Evolutionary conservation across 53 echinoderm and acorn worm species (phyloP), one percentile per base, ranked within the genome.

Genomic region (Paracentrotus lividus): DNA sequence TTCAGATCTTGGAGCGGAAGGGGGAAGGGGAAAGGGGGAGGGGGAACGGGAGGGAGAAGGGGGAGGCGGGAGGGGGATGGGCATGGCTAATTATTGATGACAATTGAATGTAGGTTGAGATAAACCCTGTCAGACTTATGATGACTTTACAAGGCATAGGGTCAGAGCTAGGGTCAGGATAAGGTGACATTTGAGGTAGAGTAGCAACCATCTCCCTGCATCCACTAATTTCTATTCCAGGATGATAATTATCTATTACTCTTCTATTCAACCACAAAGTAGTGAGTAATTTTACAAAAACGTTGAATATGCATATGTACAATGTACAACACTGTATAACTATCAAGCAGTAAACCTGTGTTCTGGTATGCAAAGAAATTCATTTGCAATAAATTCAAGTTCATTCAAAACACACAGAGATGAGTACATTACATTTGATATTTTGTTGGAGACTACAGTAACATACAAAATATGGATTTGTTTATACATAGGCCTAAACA

Each of bases 161-260:
- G 68, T 36, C 15, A 36, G 34, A 68, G 68, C 33, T 68, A 36
- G 68, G 68, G 68, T 68, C 68, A 68, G 34, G 68, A 68, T 68
- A 36, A 14, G 68, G 68, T 68, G 68, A 68, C 68, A 68, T 68
- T 36, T 68, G 34, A 68, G 34, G 34, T 68, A 34, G 68, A 68
- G 68, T 33, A 13, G 36, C 36, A 67, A 3, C 33, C 26, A 60
- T 26, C 60, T 34, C n/a, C n/a, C n/a, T n/a, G n/a, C n/a, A n/a
- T n/a, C n/a, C n/a, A 14, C 36, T 34, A 68, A 68, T 13, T 15
- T 68, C 68, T 68, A 68, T 68, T 68, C 68, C 68, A 68, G 60
- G 60, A 60, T 60, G n/a, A 60, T 60, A 6, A 60, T n/a, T n/a
- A n/a, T 60, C 60, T 60, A 6, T 8, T 60, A 26, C 60, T n/a